phyloP scores from a whole-genome alignment of 2,113 vertebrate species.

The Corythornis vintsioides region DNA sequence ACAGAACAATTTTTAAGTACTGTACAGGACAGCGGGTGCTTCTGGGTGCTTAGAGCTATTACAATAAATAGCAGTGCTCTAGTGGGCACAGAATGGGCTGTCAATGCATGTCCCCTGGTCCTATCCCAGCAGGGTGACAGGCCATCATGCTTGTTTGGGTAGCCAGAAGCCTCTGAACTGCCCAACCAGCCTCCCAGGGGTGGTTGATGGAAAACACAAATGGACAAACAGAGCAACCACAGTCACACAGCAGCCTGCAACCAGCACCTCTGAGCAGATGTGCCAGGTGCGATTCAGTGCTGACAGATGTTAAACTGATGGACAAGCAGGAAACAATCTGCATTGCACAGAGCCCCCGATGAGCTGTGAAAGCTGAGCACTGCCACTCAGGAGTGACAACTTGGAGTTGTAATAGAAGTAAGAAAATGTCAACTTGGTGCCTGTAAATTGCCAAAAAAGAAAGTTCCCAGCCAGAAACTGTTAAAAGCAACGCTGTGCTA shows the following conservation, averaged over 20 bases:
- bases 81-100: neutral
- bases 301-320: neutral
- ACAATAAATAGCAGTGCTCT: neutral
- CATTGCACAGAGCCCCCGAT: neutral
- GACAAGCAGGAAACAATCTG: neutral
- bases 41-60: neutral
- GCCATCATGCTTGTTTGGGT: accelerated
- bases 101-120: neutral
- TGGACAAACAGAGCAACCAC: neutral
- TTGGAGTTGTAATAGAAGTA: neutral
- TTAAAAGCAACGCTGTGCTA: neutral
- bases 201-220: neutral
- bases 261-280: neutral
- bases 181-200: too few species aligned
- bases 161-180: accelerated
- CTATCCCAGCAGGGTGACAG: neutral
- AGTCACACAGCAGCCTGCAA: neutral
- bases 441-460: neutral
- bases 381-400: neutral
- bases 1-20: neutral
- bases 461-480: neutral
- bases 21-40: neutral
- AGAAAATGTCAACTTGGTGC: neutral
- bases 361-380: neutral
- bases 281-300: neutral